Evolutionary conservation across 2,113 vertebrate species (phyloP).

Genomic region (Hippocampus guttulatus): DNA sequence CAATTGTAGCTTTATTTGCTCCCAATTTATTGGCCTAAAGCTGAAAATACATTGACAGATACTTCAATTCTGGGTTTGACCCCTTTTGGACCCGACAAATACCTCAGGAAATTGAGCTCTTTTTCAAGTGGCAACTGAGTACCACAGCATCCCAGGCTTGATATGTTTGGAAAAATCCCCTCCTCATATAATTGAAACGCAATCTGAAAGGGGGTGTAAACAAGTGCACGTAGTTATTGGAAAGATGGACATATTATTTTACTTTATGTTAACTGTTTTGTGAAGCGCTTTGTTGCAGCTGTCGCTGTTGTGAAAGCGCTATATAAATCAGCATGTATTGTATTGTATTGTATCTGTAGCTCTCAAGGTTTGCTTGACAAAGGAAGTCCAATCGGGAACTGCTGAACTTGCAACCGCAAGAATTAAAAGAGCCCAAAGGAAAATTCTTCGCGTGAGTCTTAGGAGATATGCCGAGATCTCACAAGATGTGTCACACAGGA

Average conservation of each 20-base stretch:
- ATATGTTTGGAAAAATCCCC: slow-evolving; percentile 59
- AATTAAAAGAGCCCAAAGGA: neutral
- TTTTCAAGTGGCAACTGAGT: slow-evolving; percentile 43
- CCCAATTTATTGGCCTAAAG: slow-evolving; percentile 41
- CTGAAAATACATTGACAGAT: slow-evolving; percentile 28
- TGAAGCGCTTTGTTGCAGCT: too few relatives aligned
- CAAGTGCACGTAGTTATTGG: slow-evolving; percentile 21
- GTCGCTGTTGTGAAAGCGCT: too few relatives aligned
- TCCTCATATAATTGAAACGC: slow-evolving; percentile 43
- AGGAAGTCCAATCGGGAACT: neutral
- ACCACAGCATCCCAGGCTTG: slow-evolving; percentile 49
- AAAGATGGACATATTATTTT: too few relatives aligned
- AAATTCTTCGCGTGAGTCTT: neutral
- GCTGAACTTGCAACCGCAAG: neutral
- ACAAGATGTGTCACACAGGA: neutral
- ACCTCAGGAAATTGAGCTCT: slow-evolving; percentile 45
- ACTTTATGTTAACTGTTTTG: too few relatives aligned
- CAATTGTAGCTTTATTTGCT: slow-evolving; percentile 8
- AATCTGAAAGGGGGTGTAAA: slow-evolving; percentile 55
- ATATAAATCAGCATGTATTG: too few relatives aligned
- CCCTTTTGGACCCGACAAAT: slow-evolving; percentile 26
- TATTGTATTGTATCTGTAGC: too few relatives aligned
- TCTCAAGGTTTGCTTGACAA: neutral
- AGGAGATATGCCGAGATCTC: neutral
- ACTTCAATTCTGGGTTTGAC: slow-evolving; percentile 33